phyloP scores from a whole-genome alignment of 2,888 invertebrate species.

The Acleris sparsana region DNA sequence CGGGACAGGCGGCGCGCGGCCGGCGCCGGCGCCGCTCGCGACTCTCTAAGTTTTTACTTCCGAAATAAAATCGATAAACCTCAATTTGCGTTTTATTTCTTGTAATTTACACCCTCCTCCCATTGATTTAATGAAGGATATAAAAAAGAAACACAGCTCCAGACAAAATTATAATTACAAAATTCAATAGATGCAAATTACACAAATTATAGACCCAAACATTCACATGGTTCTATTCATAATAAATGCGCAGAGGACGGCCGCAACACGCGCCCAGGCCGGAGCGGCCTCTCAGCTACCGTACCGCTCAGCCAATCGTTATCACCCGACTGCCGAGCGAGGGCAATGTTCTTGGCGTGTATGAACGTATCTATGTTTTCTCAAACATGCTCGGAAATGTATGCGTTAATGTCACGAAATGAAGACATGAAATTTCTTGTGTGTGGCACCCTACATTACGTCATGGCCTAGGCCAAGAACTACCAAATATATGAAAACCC shows the following conservation, averaged over 20 bases:
- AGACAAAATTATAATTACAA: conserved; percentile 19
- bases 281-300: conserved; percentile 52
- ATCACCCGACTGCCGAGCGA: too few species aligned
- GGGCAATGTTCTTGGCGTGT: too few species aligned
- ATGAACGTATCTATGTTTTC: too few species aligned
- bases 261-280: conserved; percentile 59
- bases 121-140: not conserved
- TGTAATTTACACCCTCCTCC: too few species aligned
- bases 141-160: not conserved
- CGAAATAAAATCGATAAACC: conserved; percentile 23
- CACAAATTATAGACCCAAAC: conserved; percentile 12
- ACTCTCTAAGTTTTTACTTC: conserved; percentile 6
- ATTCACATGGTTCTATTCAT: conserved; percentile 12
- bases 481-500: too few species aligned
- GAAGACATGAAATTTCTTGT: too few species aligned
- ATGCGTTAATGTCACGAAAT: too few species aligned
- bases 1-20: not conserved
- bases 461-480: too few species aligned
- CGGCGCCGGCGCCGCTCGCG: not conserved
- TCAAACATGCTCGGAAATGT: too few species aligned
- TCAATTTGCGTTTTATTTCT: conserved; percentile 5
- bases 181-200: conserved; percentile 11
- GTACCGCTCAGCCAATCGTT: too few species aligned
- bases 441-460: too few species aligned
- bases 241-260: conserved; percentile 5